phyloP scores from a whole-genome alignment of 2,888 invertebrate genomes.

The Clepsis dumicolana region DNA sequence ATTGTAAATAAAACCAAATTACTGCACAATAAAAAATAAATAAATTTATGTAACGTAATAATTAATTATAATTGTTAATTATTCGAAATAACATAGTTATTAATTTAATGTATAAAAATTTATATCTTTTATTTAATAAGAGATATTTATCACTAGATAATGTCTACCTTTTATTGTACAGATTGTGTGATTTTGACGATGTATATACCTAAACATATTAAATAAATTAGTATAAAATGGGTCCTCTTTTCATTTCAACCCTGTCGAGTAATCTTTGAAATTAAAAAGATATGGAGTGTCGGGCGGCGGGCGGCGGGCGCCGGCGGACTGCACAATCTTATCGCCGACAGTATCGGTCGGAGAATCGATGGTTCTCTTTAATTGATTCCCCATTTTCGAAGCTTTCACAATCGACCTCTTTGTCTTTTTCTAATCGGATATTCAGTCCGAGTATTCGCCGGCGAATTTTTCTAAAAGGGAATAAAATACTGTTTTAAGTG shows the following conservation, averaged over 20 bases:
- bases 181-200: conserved; percentile 76
- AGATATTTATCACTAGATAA: conserved; percentile 71
- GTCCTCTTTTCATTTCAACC: conserved; percentile 16
- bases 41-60: conserved; percentile 63
- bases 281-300: conserved; percentile 58
- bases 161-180: conserved; percentile 73
- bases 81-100: conserved; percentile 59
- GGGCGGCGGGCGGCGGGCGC: conserved; percentile 46
- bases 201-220: conserved; percentile 75
- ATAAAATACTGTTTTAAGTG: conserved; percentile 52
- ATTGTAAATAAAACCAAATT: conserved; percentile 74
- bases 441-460: conserved; percentile 67
- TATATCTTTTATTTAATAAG: conserved; percentile 80
- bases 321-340: conserved; percentile 58
- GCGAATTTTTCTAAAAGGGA: conserved; percentile 74
- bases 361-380: conserved; percentile 81
- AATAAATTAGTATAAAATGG: conserved; percentile 81
- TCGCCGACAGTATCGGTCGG: conserved; percentile 71
- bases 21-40: conserved; percentile 73
- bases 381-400: conserved; percentile 78
- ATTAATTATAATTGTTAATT: conserved; percentile 65
- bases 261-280: conserved; percentile 57
- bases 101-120: conserved; percentile 65
- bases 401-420: conserved; percentile 71
- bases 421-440: conserved; percentile 79